Conservation (phyloP, 1,140 invertebrate genomes). For the Atopsyche davidsoni region DNA sequence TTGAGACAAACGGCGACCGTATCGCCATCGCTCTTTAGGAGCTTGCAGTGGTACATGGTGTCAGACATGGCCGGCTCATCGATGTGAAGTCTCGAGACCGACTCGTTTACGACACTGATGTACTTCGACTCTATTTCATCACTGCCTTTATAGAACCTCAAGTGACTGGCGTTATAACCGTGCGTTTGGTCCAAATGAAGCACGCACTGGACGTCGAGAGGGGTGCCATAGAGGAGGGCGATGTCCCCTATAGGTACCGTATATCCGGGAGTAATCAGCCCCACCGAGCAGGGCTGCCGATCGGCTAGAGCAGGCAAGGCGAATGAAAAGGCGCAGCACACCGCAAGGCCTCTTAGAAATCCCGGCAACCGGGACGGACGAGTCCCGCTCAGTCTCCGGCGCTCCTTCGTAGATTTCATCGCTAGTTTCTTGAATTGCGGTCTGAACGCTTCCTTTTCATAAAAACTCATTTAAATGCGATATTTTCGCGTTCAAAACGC, state of each 20-base stretch:
- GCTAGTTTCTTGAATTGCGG: not conserved
- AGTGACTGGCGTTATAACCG: slow-evolving; percentile 6
- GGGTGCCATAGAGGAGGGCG: slow-evolving; percentile 9
- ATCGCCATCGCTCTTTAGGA: not conserved
- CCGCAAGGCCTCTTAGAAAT: too few species aligned
- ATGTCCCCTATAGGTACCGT: slow-evolving; percentile 21
- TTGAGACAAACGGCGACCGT: slow-evolving; percentile 30
- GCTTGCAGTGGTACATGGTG: slow-evolving; percentile 21
- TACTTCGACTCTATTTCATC: slow-evolving; percentile 10
- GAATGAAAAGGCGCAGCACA: too few species aligned
- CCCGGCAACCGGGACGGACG: not conserved
- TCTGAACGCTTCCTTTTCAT: too few species aligned
- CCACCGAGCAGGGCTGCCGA: not conserved
- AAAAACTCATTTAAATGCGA: too few species aligned
- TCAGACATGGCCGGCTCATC: slow-evolving; percentile 10
- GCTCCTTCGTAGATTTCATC: not conserved
- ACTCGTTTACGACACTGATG: slow-evolving; percentile 14
- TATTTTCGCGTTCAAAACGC: too few species aligned
- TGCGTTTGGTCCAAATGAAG: slow-evolving; percentile 5
- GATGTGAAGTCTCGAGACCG: slow-evolving; percentile 14
- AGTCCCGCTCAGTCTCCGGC: not conserved
- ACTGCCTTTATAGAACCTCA: slow-evolving; percentile 19
- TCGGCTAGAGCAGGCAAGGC: too few species aligned
- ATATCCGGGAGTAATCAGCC: slow-evolving; percentile 9
- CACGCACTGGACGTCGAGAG: slow-evolving; percentile 17